Percentiles rank a stretch among this genome's conserved stretches.
Evolutionary conservation across 2,113 vertebrate species (phyloP).

Genomic region (Telmatochromis sp.): DNA sequence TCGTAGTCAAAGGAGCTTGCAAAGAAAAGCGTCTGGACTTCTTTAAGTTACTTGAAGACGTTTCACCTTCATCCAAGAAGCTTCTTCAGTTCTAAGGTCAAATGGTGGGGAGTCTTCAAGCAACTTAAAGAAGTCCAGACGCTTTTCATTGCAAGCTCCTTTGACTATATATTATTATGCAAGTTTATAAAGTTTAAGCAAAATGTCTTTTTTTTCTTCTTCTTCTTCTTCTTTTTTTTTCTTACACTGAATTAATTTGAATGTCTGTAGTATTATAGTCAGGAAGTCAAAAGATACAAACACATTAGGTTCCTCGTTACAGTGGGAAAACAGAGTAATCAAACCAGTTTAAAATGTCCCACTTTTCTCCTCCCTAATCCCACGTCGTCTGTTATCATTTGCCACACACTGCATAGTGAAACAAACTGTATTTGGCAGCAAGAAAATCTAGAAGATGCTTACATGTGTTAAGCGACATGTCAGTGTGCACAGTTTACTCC

Average conservation of each 20-base stretch:
- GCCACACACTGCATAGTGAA: neutral
- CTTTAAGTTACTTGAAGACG: too few relatives aligned
- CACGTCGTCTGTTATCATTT: neutral
- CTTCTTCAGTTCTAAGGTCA: neutral
- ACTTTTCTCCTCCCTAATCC: neutral
- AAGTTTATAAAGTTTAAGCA: neutral
- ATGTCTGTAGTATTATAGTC: neutral
- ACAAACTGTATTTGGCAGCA: neutral
- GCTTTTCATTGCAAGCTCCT: neutral
- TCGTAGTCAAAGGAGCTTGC: fast-evolving
- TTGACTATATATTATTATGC: neutral
- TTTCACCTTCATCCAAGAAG: neutral
- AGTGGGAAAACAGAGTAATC: fast-evolving
- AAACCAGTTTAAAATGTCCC: neutral
- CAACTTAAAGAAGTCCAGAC: neutral
- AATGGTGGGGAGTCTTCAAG: fast-evolving
- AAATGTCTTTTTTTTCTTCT: neutral
- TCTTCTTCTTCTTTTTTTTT: fast-evolving
- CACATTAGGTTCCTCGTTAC: neutral
- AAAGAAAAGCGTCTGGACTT: too few relatives aligned
- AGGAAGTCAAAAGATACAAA: neutral
- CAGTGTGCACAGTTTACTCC: neutral
- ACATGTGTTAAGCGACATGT: neutral
- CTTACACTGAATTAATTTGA: neutral
- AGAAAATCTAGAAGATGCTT: neutral